These are phyloP conservation scores for Takifugu bimaculatus DNA, from an alignment of 2,113 vertebrate genomes.

Conservation along the genomic window DNA sequence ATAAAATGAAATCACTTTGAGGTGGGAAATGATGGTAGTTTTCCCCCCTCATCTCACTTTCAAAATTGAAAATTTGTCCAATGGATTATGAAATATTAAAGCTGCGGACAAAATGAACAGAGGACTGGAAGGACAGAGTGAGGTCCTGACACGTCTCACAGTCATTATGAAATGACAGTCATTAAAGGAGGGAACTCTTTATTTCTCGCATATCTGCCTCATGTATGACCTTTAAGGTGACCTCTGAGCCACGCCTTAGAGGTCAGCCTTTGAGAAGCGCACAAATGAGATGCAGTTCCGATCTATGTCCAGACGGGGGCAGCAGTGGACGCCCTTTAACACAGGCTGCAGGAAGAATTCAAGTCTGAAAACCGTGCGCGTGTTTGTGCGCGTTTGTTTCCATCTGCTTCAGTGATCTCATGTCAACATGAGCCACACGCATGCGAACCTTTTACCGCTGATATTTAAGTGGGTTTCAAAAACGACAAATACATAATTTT, in stretches of 20 bases:
- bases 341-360: neutral
- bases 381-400: neutral
- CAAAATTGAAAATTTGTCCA: constrained; percentile 18
- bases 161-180: constrained; percentile 3
- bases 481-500: no score
- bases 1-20: constrained; percentile 47
- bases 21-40: constrained; percentile 29
- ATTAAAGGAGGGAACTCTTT: neutral
- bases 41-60: constrained; percentile 15
- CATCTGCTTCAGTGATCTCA: constrained; percentile 8
- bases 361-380: neutral
- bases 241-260: no score
- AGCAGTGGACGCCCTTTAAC: constrained; percentile 29
- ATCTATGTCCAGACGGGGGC: constrained; percentile 50
- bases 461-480: constrained; percentile 30
- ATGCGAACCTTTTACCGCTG: constrained; percentile 13
- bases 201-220: neutral
- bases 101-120: neutral
- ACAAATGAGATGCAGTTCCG: constrained; percentile 19
- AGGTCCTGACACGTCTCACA: neutral
- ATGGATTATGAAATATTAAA: constrained; percentile 14
- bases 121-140: neutral
- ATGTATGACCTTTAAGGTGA: neutral
- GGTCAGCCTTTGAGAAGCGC: no score
- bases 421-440: constrained; percentile 32